Conservation (phyloP, 2,888 invertebrate species). For the Nasonovia ribisnigri region DNA sequence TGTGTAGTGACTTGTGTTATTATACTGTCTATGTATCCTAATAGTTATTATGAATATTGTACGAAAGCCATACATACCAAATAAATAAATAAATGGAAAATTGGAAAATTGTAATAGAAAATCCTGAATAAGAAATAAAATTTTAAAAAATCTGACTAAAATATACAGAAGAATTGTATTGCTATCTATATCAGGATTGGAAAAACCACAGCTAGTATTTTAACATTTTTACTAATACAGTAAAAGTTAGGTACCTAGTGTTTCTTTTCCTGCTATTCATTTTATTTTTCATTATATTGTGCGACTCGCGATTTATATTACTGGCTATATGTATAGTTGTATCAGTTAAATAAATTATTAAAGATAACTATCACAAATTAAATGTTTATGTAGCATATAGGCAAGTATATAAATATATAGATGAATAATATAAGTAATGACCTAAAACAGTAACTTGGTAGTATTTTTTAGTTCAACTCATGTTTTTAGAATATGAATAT, state of each 20-base stretch:
- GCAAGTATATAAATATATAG: no score
- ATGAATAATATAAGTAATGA: no score
- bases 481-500: no score
- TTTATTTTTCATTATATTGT: no score
- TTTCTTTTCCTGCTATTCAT: no score
- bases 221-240: no score
- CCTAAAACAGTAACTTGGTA: background rate
- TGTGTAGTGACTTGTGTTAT: background rate
- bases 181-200: no score
- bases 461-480: background rate
- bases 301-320: no score
- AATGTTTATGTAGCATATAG: background rate
- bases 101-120: background rate
- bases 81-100: background rate
- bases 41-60: background rate
- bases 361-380: background rate
- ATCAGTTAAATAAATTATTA: background rate
- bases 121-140: background rate
- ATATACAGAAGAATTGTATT: background rate
- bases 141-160: background rate
- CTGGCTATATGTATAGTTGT: background rate
- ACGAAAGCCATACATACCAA: background rate
- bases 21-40: background rate
- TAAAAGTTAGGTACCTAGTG: no score
- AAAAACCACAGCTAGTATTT: no score